A percentile compares a stretch with the other conserved stretches of the same genome.
phyloP scores from a whole-genome alignment of 2,888 invertebrate species.

The Sinohyriopsis cumingii region DNA sequence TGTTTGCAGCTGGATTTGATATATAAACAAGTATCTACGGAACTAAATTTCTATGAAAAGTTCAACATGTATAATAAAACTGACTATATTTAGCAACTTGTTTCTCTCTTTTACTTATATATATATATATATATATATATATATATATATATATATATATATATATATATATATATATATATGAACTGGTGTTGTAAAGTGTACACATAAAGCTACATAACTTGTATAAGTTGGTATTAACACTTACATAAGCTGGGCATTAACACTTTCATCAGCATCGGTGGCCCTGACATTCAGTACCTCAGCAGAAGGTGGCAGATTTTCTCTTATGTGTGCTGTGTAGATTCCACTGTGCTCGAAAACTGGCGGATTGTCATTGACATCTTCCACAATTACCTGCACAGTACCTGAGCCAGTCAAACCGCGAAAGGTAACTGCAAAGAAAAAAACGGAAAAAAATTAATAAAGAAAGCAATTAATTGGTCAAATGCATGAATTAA shows the following conservation, averaged over 20 bases:
- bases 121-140: no score
- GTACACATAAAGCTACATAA: neutral
- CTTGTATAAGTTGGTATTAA: conserved; percentile 86
- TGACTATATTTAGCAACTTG: no score
- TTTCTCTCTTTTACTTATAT: no score
- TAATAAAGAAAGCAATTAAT: no score
- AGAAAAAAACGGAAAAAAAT: neutral
- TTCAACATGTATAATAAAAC: no score
- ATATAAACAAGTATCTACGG: no score
- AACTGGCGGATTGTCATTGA: conserved; percentile 93
- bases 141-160: no score
- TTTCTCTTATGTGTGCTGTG: conserved; percentile 54
- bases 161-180: no score
- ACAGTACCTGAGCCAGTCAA: conserved; percentile 92
- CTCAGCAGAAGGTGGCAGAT: conserved; percentile 33
- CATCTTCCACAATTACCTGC: conserved; percentile 90
- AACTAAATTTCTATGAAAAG: no score
- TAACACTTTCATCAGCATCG: conserved; percentile 78
- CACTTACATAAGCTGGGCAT: conserved; percentile 84
- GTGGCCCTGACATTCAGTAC: conserved; percentile 56
- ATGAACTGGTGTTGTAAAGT: no score
- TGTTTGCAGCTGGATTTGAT: no score
- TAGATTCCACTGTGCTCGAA: conserved; percentile 77
- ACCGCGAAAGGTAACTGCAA: conserved; percentile 85
- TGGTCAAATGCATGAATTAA: no score